Evolutionary conservation across 2,113 vertebrate genomes (phyloP), one percentile per base, ranked within the genome.

Genomic region (Leuciscus idus): DNA sequence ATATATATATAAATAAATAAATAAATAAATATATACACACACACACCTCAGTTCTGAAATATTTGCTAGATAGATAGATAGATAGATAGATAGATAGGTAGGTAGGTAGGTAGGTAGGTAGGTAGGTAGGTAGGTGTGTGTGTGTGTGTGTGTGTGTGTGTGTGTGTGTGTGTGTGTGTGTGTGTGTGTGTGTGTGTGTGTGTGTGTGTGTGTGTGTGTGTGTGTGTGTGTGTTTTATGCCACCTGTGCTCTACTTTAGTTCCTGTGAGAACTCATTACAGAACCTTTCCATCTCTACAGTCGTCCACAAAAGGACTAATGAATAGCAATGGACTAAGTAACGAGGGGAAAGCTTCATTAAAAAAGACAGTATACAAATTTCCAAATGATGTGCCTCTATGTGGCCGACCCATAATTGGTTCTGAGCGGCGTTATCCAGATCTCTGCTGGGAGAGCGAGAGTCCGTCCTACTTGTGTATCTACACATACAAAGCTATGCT

Each of bases 271-370:
- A 88, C 70, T 73, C 91, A 93, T 93, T 92, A 92, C 88, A 90
- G 87, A 61, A 64, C 85, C 89, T 92, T 91, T 86, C 88, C 87
- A 83, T 91, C 88, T 86, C 81, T 80, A 86, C 85, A 84, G n/a
- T 76, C 89, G 90, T 90, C 76, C 89, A 88, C 86, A 62, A 55
- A 90, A 88, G 90, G 78, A 86, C 85, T 92, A 93, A 93, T 92
- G 92, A 92, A 92, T 88, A 90, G 89, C 88, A 85, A 90, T 88
- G 89, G 88, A 88, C 88, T 28, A 91, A 88, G 91, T 88, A 93
- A 92, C 90, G 92, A 92, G 91, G 88, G 87, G 84, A 89, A 92
- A 94, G 93, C 89, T 91, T 95, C 79, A 93, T 93, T 95, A 95
- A 93, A 93, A 81, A 90, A 90, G 90, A 92, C 91, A 91, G 91